Evolutionary conservation across 2,797 vertebrate genomes (phyloP).

Genomic region (Lepus oiostolus): DNA sequence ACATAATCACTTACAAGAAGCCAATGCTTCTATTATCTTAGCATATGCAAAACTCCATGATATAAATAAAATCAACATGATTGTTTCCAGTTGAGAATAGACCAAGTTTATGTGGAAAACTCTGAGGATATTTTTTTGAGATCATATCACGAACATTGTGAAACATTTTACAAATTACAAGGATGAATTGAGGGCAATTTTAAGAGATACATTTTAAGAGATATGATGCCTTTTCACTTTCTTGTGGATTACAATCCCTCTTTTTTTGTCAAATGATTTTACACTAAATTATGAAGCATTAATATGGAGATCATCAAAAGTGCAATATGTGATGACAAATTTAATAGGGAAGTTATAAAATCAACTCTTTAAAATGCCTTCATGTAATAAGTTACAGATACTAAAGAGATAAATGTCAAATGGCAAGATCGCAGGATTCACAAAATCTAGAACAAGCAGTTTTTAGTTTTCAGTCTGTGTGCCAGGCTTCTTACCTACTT

Average conservation of each 20-base stretch:
- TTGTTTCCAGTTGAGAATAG: constrained; percentile 14
- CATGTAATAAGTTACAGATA: not conserved
- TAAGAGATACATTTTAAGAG: not conserved
- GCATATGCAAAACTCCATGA: not conserved
- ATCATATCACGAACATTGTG: not conserved
- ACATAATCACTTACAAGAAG: constrained; percentile 37
- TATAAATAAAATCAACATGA: not conserved
- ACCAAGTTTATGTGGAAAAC: constrained; percentile 31
- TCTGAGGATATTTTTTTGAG: not conserved
- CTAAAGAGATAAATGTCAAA: not conserved
- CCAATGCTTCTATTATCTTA: not conserved
- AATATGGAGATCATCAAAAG: not conserved
- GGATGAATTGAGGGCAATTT: not conserved
- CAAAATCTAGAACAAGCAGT: not conserved
- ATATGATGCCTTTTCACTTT: not conserved
- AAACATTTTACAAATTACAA: constrained; percentile 22
- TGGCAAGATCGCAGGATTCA: not conserved
- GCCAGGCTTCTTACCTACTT: not conserved
- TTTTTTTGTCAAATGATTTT: constrained; percentile 19
- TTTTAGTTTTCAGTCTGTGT: not conserved
- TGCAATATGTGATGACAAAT: not conserved
- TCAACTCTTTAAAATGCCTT: not conserved
- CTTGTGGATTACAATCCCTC: not conserved
- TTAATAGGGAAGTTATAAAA: not conserved
- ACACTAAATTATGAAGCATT: not conserved